Conservation (phyloP, 2,113 vertebrate genomes). For the Ceyx margarethae region DNA sequence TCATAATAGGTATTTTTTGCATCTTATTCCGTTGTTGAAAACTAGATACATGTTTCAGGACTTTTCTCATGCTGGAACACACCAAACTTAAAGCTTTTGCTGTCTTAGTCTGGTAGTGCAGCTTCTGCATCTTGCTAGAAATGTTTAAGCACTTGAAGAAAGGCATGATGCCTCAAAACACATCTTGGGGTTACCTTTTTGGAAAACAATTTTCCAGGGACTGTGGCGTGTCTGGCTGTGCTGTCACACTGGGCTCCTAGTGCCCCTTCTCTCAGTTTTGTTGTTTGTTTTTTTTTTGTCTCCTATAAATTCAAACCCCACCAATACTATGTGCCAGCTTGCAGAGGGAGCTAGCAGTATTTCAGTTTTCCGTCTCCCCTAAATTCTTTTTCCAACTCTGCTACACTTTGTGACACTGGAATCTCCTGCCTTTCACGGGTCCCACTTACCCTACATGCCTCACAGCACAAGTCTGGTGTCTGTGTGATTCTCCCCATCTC, state of each 20-base stretch:
- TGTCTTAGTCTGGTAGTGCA: neutral
- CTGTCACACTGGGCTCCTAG: neutral
- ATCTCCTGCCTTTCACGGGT: neutral
- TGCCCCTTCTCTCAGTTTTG: neutral
- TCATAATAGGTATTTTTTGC: neutral
- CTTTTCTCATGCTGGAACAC: neutral
- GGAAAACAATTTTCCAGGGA: neutral
- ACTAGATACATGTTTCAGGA: neutral
- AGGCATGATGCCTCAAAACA: neutral
- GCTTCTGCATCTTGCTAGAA: neutral
- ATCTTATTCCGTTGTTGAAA: neutral
- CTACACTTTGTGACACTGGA: neutral
- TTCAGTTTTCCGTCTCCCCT: neutral
- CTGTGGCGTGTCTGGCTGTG: neutral
- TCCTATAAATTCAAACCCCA: neutral
- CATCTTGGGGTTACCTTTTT: neutral
- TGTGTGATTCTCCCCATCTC: neutral
- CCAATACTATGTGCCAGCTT: neutral
- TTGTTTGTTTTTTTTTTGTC: neutral
- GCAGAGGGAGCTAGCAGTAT: neutral
- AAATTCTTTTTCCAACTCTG: rapidly evolving
- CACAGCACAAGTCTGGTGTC: neutral
- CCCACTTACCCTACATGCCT: rapidly evolving
- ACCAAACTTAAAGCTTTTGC: neutral
- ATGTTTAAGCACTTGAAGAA: neutral